phyloP scores from a whole-genome alignment of 1,140 invertebrate species.

The Zaprionus ornatus region DNA sequence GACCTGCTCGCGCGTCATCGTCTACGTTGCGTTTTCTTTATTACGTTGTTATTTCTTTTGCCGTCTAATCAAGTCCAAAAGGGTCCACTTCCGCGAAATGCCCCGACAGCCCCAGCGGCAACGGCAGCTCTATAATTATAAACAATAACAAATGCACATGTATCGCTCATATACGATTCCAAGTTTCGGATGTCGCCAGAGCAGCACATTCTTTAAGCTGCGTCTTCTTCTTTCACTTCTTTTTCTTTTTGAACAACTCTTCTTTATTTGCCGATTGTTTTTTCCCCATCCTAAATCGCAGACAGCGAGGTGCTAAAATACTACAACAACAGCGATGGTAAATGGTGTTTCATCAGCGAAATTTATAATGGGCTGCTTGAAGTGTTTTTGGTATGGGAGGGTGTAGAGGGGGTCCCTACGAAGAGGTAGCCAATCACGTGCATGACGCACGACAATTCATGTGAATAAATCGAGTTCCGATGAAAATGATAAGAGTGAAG shows the following conservation, averaged over 20 bases:
- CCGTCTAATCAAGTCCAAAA: conserved; percentile 28
- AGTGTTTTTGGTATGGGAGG: background rate
- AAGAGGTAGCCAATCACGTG: conserved; percentile 61
- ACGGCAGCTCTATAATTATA: conserved; percentile 44
- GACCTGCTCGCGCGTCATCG: background rate
- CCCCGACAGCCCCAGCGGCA: conserved; percentile 8
- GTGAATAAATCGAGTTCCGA: conserved; percentile 20
- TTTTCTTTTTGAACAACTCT: background rate
- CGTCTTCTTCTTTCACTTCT: conserved; percentile 7
- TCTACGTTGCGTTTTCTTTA: conserved; percentile 56
- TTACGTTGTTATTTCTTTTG: conserved; percentile 52
- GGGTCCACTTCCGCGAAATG: conserved; percentile 58
- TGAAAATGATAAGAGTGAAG: conserved; percentile 30
- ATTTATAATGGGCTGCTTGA: conserved; percentile 13
- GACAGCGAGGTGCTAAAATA: conserved; percentile 47
- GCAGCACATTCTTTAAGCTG: conserved; percentile 53
- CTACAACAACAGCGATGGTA: conserved; percentile 26
- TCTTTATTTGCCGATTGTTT: background rate
- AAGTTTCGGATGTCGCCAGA: conserved; percentile 49
- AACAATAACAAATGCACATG: conserved; percentile 54
- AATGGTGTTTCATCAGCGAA: conserved; percentile 44
- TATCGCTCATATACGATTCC: conserved; percentile 19
- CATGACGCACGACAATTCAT: conserved; percentile 54
- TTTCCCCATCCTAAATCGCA: conserved; percentile 26
- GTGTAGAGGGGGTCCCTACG: background rate